These are phyloP conservation scores for Ooceraea biroi DNA, from an alignment of 1,140 invertebrate genomes.

Conservation along the genomic window DNA sequence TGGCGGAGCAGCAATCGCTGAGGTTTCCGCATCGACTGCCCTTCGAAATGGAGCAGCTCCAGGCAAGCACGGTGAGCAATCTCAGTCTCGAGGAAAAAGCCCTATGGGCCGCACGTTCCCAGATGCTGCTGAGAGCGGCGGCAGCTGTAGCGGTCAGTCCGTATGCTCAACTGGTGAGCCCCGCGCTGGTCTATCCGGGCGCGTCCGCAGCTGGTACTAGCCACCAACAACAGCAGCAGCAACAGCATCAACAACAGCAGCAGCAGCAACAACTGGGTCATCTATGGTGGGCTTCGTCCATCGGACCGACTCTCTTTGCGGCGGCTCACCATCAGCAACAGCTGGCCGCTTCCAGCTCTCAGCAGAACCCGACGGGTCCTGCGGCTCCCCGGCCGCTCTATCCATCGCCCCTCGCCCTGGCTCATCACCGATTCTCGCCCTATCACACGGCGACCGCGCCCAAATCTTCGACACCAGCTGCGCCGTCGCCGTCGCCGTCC, in stretches of 20 bases:
- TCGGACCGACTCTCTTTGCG: slow-evolving; percentile 84
- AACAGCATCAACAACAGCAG: slow-evolving; percentile 80
- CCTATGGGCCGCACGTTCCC: slow-evolving; percentile 89
- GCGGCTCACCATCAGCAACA: slow-evolving; percentile 84
- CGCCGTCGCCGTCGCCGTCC: slow-evolving; percentile 82
- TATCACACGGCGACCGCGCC: slow-evolving; percentile 81
- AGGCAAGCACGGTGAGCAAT: slow-evolving; percentile 87
- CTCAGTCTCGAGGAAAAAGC: slow-evolving; percentile 92
- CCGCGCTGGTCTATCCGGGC: slow-evolving; percentile 83
- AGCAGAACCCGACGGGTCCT: slow-evolving; percentile 78
- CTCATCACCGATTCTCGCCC: slow-evolving; percentile 85
- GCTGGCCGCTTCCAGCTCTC: slow-evolving; percentile 77
- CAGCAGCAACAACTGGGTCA: slow-evolving; percentile 81
- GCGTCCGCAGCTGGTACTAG: slow-evolving; percentile 78
- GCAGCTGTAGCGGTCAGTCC: slow-evolving; percentile 87
- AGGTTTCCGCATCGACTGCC: slow-evolving; percentile 90
- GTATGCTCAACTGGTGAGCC: slow-evolving; percentile 86
- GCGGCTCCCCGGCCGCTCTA: slow-evolving; percentile 85
- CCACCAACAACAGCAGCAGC: slow-evolving; percentile 80
- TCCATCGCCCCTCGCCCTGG: slow-evolving; percentile 82
- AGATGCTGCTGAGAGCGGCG: slow-evolving; percentile 89
- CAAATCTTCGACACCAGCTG: slow-evolving; percentile 77
- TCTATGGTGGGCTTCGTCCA: slow-evolving; percentile 85
- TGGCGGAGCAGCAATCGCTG: slow-evolving; percentile 92
- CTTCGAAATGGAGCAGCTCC: slow-evolving; percentile 90